These are phyloP conservation scores for Paguma larvata DNA, from an alignment of 2,797 vertebrate species.

Conservation along the genomic window DNA sequence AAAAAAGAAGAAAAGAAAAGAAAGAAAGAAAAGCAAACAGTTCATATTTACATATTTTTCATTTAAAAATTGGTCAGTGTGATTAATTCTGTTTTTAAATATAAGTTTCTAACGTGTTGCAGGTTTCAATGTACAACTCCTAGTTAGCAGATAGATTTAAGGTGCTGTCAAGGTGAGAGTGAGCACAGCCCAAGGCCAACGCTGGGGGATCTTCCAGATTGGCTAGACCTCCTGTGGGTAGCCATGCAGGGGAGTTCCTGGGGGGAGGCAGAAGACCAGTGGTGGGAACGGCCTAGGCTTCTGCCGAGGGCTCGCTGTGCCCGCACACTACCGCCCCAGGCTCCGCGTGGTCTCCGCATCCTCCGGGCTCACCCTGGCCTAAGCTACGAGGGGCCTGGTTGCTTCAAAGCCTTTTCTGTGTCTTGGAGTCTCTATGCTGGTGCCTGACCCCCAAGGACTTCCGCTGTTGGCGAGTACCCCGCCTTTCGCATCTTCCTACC, in stretches of 20 bases:
- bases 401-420: not conserved
- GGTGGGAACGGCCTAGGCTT: not conserved
- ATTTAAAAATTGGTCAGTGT: slow-evolving; percentile 70
- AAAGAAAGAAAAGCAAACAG: slow-evolving; percentile 4
- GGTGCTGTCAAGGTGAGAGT: slow-evolving; percentile 82
- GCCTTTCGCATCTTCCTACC: not conserved
- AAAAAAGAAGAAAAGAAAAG: not conserved
- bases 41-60: slow-evolving; percentile 84
- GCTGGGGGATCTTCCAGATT: not conserved
- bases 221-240: slow-evolving; percentile 9
- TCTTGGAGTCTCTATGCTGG: not conserved
- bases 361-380: not conserved
- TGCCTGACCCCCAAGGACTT: not conserved
- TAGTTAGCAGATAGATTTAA: slow-evolving; percentile 81
- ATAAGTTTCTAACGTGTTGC: slow-evolving; percentile 72
- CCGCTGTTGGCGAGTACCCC: not conserved
- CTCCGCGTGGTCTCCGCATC: not conserved
- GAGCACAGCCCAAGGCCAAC: slow-evolving; percentile 55
- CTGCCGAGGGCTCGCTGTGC: not conserved
- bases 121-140: slow-evolving; percentile 75
- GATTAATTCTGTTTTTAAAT: slow-evolving; percentile 81
- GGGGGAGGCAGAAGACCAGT: not conserved
- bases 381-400: not conserved
- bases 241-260: not conserved
- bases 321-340: not conserved